Percentiles rank a stretch among this genome's conserved stretches.
These are phyloP conservation scores for Saxidomus purpurata DNA, from an alignment of 1,140 invertebrate genomes.

Conservation along the genomic window DNA sequence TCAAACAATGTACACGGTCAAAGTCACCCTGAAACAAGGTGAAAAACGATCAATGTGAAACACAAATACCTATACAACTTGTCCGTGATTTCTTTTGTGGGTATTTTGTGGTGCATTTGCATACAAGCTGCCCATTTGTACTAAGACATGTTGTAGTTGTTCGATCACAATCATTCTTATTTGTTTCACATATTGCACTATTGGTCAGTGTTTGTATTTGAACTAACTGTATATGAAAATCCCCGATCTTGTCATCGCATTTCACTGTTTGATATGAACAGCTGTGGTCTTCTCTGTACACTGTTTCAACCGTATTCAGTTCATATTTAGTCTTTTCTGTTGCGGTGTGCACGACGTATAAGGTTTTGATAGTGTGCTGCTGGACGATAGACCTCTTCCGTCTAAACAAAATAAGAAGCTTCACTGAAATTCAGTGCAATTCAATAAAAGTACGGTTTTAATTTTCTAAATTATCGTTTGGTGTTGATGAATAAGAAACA, in stretches of 20 bases:
- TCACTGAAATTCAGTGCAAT: no score
- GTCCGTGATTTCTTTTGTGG: no score
- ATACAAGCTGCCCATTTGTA: background rate
- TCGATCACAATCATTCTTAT: background rate
- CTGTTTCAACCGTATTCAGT: background rate
- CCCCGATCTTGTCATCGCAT: background rate
- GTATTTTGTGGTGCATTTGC: background rate
- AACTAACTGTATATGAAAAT: background rate
- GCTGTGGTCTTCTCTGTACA: background rate
- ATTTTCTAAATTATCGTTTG: no score
- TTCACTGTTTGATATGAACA: background rate
- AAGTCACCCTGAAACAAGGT: no score
- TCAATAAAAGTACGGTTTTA: no score
- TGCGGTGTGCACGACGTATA: background rate
- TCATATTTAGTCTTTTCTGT: background rate
- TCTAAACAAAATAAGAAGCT: no score
- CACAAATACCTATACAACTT: no score
- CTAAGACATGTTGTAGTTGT: background rate
- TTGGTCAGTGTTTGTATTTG: background rate
- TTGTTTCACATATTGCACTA: background rate
- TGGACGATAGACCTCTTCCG: no score
- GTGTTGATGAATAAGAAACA: no score
- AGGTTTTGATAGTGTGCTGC: background rate
- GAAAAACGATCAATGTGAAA: no score
- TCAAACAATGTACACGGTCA: no score